A percentile compares a stretch with the other conserved stretches of the same genome.
Evolutionary conservation across 2,113 vertebrate genomes (phyloP).

Genomic region (Panthera tigris): DNA sequence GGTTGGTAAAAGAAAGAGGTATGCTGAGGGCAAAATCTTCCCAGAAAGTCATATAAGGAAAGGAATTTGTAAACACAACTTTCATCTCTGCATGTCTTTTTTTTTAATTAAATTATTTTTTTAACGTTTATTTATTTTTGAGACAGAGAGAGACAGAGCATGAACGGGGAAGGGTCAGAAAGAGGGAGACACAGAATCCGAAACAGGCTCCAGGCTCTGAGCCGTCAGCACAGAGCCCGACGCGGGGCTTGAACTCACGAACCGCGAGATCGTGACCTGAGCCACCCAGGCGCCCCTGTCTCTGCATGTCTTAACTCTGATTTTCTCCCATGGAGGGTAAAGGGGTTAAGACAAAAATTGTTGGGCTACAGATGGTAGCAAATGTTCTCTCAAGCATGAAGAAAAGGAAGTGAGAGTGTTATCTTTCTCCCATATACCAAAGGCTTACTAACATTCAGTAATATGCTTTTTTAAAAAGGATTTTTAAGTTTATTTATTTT

Average conservation of each 20-base stretch:
- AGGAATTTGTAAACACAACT: not conserved
- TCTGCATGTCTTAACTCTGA: not conserved
- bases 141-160: too few species aligned
- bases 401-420: not conserved
- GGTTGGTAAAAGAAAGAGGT: not conserved
- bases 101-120: too few species aligned
- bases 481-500: not conserved
- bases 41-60: not conserved
- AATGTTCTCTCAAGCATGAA: not conserved
- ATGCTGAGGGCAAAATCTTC: not conserved
- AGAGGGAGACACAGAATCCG: too few species aligned
- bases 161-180: too few species aligned
- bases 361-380: not conserved
- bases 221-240: too few species aligned
- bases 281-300: too few species aligned
- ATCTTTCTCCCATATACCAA: not conserved
- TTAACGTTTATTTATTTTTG: too few species aligned
- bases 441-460: not conserved
- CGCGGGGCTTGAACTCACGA: too few species aligned
- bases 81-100: not conserved
- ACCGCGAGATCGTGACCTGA: too few species aligned
- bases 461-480: not conserved
- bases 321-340: not conserved
- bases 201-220: too few species aligned
- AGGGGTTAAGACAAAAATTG: not conserved